These are phyloP conservation scores for Grus americana DNA, from an alignment of 2,113 vertebrate genomes.

Conservation along the genomic window DNA sequence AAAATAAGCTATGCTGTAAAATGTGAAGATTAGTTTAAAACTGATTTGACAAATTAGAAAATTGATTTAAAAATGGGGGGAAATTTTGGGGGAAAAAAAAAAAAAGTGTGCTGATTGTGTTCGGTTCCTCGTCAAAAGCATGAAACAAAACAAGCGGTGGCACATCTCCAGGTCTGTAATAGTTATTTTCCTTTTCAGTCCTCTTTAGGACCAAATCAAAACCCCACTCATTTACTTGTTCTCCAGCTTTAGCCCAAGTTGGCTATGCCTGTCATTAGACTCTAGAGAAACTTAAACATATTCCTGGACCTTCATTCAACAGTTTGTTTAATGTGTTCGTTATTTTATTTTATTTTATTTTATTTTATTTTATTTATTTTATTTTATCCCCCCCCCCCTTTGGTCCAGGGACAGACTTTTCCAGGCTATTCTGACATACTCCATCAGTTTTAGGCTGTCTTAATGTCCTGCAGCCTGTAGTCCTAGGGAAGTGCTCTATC, in stretches of 20 bases:
- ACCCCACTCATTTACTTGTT: background rate
- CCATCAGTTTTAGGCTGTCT: background rate
- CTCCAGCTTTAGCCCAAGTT: background rate
- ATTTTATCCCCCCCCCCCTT: background rate
- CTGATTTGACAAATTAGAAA: background rate
- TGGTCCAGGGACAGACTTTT: background rate
- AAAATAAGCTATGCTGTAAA: background rate
- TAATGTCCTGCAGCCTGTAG: background rate
- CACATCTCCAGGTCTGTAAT: background rate
- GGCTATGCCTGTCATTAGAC: background rate
- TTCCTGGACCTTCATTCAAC: background rate
- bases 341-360: too few relatives aligned
- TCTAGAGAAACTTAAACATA: background rate
- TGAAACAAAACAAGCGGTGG: background rate
- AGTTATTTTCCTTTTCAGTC: background rate
- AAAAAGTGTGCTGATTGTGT: background rate
- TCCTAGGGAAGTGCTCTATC: background rate
- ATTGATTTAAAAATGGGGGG: background rate
- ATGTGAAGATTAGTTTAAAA: background rate
- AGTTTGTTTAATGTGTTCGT: background rate
- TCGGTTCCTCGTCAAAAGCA: background rate
- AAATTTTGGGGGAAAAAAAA: accelerated
- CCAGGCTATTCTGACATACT: background rate
- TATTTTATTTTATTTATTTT: background rate
- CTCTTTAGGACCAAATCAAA: background rate